Conservation (phyloP, 2,888 invertebrate genomes). For the Brenthis hecate region DNA sequence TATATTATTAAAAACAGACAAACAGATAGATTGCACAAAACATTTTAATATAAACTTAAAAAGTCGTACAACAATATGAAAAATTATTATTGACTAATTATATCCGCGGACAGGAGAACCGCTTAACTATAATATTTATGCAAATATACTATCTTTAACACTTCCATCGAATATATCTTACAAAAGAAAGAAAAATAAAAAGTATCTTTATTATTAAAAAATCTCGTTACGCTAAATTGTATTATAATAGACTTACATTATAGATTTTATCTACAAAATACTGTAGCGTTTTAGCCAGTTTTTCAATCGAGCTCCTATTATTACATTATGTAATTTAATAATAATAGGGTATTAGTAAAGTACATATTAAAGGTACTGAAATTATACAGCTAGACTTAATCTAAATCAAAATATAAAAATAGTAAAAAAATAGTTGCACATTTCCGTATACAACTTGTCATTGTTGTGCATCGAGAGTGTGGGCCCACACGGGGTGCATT, state of each 20-base stretch:
- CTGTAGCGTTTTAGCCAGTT: slow-evolving; percentile 76
- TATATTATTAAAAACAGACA: slow-evolving; percentile 23
- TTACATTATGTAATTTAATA: slow-evolving; percentile 66
- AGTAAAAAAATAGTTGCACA: slow-evolving; percentile 81
- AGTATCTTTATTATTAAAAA: slow-evolving; percentile 80
- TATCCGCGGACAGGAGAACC: slow-evolving; percentile 87
- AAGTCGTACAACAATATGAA: slow-evolving; percentile 93
- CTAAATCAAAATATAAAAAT: slow-evolving; percentile 83
- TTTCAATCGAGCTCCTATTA: slow-evolving; percentile 72
- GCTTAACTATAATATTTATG: slow-evolving; percentile 86
- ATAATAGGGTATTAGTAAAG: slow-evolving; percentile 73
- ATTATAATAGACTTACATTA: slow-evolving; percentile 79
- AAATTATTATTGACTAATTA: slow-evolving; percentile 90
- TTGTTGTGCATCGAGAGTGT: slow-evolving; percentile 65
- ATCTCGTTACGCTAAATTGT: slow-evolving; percentile 79
- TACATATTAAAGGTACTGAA: slow-evolving; percentile 73
- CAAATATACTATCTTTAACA: slow-evolving; percentile 85
- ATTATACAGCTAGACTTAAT: slow-evolving; percentile 80
- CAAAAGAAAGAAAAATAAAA: slow-evolving; percentile 81
- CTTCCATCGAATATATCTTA: slow-evolving; percentile 83
- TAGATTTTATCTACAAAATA: slow-evolving; percentile 83
- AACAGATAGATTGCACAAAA: slow-evolving; percentile 86
- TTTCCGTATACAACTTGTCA: slow-evolving; percentile 73
- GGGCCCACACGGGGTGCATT: slow-evolving; percentile 37
- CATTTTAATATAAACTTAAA: slow-evolving; percentile 94